phyloP scores from a whole-genome alignment of 2,113 vertebrate species.

The Ictidomys tridecemlineatus region DNA sequence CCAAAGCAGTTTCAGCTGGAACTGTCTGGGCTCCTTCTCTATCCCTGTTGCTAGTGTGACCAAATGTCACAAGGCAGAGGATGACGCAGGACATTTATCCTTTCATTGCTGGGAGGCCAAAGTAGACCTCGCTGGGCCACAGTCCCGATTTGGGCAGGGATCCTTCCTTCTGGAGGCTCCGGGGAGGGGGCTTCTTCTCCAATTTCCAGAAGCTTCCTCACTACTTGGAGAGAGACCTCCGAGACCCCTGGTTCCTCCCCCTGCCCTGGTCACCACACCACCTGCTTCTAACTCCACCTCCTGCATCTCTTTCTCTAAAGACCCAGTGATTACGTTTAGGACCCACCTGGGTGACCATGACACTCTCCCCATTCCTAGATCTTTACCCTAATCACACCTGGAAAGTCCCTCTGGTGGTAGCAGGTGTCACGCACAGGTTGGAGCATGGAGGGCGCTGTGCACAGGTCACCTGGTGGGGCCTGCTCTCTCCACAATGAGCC shows the following conservation, averaged over 20 bases:
- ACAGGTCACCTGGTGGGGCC: background rate
- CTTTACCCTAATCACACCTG: background rate
- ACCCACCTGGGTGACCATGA: background rate
- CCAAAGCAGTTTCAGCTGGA: background rate
- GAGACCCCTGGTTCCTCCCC: rapidly evolving
- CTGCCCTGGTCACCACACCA: rapidly evolving
- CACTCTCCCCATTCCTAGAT: background rate
- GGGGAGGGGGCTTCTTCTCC: background rate
- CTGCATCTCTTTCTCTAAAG: background rate
- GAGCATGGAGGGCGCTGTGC: rapidly evolving
- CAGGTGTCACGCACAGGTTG: no score
- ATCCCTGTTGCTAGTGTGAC: background rate
- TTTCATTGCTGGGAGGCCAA: background rate
- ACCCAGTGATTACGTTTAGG: background rate
- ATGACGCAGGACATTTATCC: no score
- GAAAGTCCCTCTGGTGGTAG: background rate
- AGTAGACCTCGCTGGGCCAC: background rate
- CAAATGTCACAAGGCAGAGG: background rate
- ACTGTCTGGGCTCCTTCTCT: rapidly evolving
- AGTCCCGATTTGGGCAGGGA: background rate
- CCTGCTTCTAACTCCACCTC: background rate
- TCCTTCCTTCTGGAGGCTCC: background rate
- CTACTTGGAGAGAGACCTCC: background rate
- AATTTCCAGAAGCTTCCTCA: background rate
- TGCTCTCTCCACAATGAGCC: background rate